Conservation (phyloP, 2,113 vertebrate genomes). For the Megaceryle maxima region DNA sequence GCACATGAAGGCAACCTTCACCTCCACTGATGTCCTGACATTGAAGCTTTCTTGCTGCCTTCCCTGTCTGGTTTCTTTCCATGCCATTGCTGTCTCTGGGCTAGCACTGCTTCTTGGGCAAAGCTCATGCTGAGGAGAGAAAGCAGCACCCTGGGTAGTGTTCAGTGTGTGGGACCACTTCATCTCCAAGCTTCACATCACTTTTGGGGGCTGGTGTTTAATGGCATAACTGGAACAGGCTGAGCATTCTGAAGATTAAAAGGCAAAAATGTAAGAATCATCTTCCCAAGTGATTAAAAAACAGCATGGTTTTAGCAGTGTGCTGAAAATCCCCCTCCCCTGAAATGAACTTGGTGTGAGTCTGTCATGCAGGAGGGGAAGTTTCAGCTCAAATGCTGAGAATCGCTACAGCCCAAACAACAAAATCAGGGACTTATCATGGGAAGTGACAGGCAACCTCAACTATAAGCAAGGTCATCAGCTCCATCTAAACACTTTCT, state of each 20-base stretch:
- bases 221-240: background rate
- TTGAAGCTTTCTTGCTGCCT: background rate
- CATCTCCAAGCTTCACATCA: background rate
- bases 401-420: background rate
- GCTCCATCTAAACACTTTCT: conserved; percentile 25
- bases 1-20: background rate
- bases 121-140: background rate
- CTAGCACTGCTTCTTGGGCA: background rate
- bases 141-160: conserved; percentile 21
- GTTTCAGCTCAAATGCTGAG: background rate
- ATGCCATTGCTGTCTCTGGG: background rate
- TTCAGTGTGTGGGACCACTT: background rate
- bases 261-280: background rate
- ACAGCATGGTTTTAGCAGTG: rapidly evolving
- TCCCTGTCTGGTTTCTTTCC: background rate
- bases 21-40: background rate
- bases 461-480: background rate
- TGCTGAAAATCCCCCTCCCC: background rate
- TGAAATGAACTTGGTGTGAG: background rate
- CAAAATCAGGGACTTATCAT: background rate
- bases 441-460: conserved; percentile 12
- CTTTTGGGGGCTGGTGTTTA: background rate
- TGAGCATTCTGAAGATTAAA: background rate
- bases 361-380: background rate
- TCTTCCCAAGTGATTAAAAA: background rate